Evolutionary conservation across 2,888 invertebrate species (phyloP), one percentile per base, ranked within the genome.

Genomic region (Philaethria dido): DNA sequence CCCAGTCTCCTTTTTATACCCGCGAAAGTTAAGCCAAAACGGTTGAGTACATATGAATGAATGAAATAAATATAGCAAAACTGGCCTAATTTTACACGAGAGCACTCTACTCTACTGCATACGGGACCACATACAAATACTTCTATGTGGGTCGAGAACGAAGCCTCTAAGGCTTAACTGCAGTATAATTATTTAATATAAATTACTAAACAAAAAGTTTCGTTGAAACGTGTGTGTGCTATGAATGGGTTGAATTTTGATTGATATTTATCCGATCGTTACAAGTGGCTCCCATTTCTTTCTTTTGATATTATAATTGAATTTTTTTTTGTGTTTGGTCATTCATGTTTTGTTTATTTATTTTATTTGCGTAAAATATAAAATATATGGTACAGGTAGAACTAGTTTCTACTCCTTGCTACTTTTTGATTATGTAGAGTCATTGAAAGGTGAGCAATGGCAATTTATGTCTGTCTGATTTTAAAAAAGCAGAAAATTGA

Each of bases 11-110:
- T 55, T 50, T 59, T 60, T 39, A 65, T 59, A 65, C 14, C 16
- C 44, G 33, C 29, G 42, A 65, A 60, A 65, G 50, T 65, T 65
- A 59, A 44, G 29, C 59, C 39, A 52, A 50, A 65, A 65, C 60
- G 65, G 18, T 65, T 50, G 50, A 60, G 59, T 42, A 44, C 18
- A 20, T 64, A 69, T 65, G 67, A 64, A 25, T 71, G 69, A 64
- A 71, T 71, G 69, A 71, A 69, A 71, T 69, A 65, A 65, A 65
- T 71, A 69, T 64, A 69, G 69, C 64, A 71, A 66, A 69, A 69
- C 71, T 71, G 71, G 66, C 69, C 71, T 69, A 64, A 71, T 69
- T 71, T 69, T 59, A 44, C 47, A 62, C 64, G 47, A 71, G 69
- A 59, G 70, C 66, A 57, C 68, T 66, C 63, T 33, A 47, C 55